Percentiles rank a stretch among this genome's conserved stretches.
These are phyloP conservation scores for Xanthia icteritia DNA, from an alignment of 2,888 invertebrate species.

Conservation along the genomic window DNA sequence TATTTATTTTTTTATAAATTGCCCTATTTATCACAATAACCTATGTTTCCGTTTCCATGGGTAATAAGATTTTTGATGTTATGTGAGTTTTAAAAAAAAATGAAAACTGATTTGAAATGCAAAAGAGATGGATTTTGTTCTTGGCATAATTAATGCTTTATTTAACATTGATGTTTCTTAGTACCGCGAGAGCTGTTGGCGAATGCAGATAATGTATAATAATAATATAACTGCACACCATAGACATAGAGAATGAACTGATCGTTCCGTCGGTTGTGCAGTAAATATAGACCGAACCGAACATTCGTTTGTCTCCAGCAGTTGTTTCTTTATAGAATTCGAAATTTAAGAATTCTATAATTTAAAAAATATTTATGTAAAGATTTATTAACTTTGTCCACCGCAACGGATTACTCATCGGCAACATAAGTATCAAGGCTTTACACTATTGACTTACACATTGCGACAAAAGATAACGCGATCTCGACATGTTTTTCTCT, in stretches of 20 bases:
- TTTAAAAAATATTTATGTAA: neutral
- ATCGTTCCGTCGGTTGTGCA: no score
- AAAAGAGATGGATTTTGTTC: neutral
- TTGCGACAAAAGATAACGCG: conserved; percentile 64
- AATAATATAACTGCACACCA: no score
- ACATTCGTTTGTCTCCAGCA: no score
- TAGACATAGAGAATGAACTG: no score
- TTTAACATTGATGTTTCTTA: no score
- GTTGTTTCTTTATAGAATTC: no score
- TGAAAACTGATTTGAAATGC: neutral
- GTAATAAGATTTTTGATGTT: conserved; percentile 10
- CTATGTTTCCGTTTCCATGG: conserved; percentile 35
- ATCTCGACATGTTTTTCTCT: conserved; percentile 53
- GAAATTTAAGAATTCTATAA: no score
- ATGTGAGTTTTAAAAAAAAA: neutral
- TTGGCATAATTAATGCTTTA: neutral
- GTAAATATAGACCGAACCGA: no score
- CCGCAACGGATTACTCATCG: conserved; percentile 44
- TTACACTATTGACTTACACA: conserved; percentile 53
- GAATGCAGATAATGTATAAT: neutral
- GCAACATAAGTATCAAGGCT: conserved; percentile 46
- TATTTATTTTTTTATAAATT: conserved; percentile 64
- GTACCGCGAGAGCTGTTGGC: neutral
- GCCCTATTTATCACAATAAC: conserved; percentile 57
- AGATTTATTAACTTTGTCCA: conserved; percentile 30